Conservation (phyloP, 2,797 vertebrate species). For the Delichon dasypus region DNA sequence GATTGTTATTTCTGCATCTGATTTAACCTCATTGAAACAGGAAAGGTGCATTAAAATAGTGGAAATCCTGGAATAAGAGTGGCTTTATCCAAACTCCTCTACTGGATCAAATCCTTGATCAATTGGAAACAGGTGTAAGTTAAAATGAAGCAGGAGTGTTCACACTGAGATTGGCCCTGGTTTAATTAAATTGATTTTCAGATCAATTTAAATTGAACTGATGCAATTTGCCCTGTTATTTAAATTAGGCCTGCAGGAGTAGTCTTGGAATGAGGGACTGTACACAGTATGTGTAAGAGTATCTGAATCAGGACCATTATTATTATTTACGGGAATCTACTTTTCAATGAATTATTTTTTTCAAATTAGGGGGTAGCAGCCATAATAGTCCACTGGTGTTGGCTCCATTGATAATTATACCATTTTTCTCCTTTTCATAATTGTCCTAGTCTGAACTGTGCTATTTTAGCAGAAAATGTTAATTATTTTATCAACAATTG, state of each 20-base stretch:
- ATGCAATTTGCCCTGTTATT: constrained; percentile 60
- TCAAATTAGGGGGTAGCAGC: constrained; percentile 72
- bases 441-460: constrained; percentile 79
- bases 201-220: constrained; percentile 56
- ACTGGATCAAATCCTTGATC: constrained; percentile 49
- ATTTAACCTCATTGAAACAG: background rate
- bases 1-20: constrained; percentile 26
- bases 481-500: constrained; percentile 83
- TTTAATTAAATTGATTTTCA: constrained; percentile 66
- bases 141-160: constrained; percentile 61
- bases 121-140: constrained; percentile 57
- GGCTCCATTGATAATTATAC: constrained; percentile 78
- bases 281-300: background rate
- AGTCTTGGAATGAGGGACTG: constrained; percentile 38
- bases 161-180: constrained; percentile 45
- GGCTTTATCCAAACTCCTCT: background rate
- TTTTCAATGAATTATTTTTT: constrained; percentile 66
- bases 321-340: constrained; percentile 69
- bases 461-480: constrained; percentile 78
- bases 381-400: constrained; percentile 72
- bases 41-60: background rate
- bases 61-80: constrained; percentile 7
- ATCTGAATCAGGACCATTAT: constrained; percentile 49
- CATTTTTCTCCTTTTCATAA: constrained; percentile 77
- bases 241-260: constrained; percentile 54